Evolutionary conservation across 2,888 invertebrate species (phyloP).

Genomic region (Anagyrus pseudococci): DNA sequence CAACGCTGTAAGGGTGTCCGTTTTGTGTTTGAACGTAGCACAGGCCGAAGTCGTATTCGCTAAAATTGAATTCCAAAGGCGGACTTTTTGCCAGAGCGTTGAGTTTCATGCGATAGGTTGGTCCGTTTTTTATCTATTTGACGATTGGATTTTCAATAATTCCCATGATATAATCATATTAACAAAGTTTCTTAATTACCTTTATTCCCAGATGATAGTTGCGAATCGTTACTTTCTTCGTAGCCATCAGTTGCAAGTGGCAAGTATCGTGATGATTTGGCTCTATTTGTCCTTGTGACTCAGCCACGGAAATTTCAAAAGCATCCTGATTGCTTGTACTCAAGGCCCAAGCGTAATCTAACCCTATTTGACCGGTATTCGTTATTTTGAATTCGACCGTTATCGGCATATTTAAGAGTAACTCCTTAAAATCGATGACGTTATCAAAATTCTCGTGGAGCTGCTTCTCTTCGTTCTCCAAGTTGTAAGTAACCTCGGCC

Average conservation of each 20-base stretch:
- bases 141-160: background rate
- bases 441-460: slow-evolving; percentile 53
- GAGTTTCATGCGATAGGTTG: slow-evolving; percentile 68
- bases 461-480: slow-evolving; percentile 43
- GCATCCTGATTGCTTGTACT: background rate
- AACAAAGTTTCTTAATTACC: slow-evolving; percentile 21
- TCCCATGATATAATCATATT: background rate
- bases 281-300: slow-evolving; percentile 1
- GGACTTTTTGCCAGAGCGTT: slow-evolving; percentile 68
- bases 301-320: background rate
- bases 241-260: background rate
- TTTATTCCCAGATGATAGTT: slow-evolving; percentile 4
- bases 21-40: slow-evolving; percentile 68
- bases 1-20: slow-evolving; percentile 61
- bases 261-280: background rate
- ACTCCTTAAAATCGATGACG: slow-evolving; percentile 58
- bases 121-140: slow-evolving; percentile 69
- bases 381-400: slow-evolving; percentile 50
- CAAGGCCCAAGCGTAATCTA: slow-evolving; percentile 27
- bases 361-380: slow-evolving; percentile 50
- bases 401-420: slow-evolving; percentile 48
- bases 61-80: slow-evolving; percentile 69
- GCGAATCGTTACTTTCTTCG: background rate
- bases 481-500: slow-evolving; percentile 63
- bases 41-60: slow-evolving; percentile 71